Evolutionary conservation across 1,140 invertebrate species (phyloP).

Genomic region (Homalodisca vitripennis): DNA sequence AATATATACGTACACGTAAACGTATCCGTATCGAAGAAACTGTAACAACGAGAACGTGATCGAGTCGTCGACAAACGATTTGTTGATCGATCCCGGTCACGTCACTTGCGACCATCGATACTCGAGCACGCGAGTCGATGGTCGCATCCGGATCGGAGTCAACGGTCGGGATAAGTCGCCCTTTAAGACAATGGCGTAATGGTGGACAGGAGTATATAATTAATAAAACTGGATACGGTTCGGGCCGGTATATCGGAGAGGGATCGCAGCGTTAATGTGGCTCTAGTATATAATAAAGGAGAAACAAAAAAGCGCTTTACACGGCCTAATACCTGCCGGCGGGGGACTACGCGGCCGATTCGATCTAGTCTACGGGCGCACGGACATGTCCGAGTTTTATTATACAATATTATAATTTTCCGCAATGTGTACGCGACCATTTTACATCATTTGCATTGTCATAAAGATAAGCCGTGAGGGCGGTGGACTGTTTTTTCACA

Average conservation of each 20-base stretch:
- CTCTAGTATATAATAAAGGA: slow-evolving; percentile 22
- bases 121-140: too few relatives aligned
- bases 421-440: slow-evolving; percentile 14
- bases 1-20: too few relatives aligned
- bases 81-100: too few relatives aligned
- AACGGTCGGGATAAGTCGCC: too few relatives aligned
- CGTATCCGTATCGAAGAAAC: too few relatives aligned
- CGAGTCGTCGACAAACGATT: too few relatives aligned
- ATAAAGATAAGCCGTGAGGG: slow-evolving; percentile 17
- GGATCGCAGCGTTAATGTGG: slow-evolving; percentile 11
- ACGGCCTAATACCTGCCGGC: background rate
- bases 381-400: slow-evolving; percentile 28
- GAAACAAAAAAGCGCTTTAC: slow-evolving; percentile 17
- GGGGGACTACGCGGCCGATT: slow-evolving; percentile 14
- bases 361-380: slow-evolving; percentile 7
- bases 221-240: slow-evolving; percentile 22
- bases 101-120: too few relatives aligned
- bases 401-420: slow-evolving; percentile 32
- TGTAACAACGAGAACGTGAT: too few relatives aligned
- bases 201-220: slow-evolving; percentile 10
- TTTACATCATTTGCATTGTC: slow-evolving; percentile 27
- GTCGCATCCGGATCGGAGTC: too few relatives aligned
- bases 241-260: slow-evolving; percentile 2
- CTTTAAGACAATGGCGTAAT: background rate
- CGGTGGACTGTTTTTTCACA: slow-evolving; percentile 20